phyloP scores from a whole-genome alignment of 2,888 invertebrate species.

The Bedellia somnulentella region DNA sequence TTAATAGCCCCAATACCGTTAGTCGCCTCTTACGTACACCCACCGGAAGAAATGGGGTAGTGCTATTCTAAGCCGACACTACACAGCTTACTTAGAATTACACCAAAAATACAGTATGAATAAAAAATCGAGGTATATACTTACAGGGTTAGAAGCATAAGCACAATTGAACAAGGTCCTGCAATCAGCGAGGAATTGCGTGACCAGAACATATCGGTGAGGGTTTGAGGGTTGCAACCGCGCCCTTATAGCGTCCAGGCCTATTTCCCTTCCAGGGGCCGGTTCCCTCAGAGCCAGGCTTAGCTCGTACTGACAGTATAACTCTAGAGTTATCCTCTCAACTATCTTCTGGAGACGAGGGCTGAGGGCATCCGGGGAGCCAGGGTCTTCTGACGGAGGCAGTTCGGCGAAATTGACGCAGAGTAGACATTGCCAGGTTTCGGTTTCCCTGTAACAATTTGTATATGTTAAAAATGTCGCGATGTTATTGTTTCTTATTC shows the following conservation, averaged over 20 bases:
- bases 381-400: constrained; percentile 33
- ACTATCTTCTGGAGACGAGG: constrained; percentile 69
- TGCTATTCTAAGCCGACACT: too few species aligned
- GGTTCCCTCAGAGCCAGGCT: constrained; percentile 87
- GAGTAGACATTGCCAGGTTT: constrained; percentile 90
- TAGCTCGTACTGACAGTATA: constrained; percentile 89
- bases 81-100: too few species aligned
- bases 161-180: constrained; percentile 88
- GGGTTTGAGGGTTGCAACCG: constrained; percentile 74
- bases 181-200: constrained; percentile 79
- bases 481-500: too few species aligned
- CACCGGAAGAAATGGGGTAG: too few species aligned
- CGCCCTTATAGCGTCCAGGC: constrained; percentile 79
- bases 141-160: constrained; percentile 80
- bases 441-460: constrained; percentile 67
- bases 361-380: constrained; percentile 50
- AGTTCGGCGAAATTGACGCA: constrained; percentile 81
- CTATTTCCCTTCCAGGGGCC: constrained; percentile 80
- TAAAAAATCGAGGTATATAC: too few species aligned
- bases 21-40: too few species aligned
- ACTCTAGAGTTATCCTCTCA: constrained; percentile 83
- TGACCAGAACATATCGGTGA: constrained; percentile 73
- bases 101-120: too few species aligned
- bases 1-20: too few species aligned
- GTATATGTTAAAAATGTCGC: background rate